These are phyloP conservation scores for Callopanchax toddi DNA, from an alignment of 2,113 vertebrate genomes.

Conservation along the genomic window DNA sequence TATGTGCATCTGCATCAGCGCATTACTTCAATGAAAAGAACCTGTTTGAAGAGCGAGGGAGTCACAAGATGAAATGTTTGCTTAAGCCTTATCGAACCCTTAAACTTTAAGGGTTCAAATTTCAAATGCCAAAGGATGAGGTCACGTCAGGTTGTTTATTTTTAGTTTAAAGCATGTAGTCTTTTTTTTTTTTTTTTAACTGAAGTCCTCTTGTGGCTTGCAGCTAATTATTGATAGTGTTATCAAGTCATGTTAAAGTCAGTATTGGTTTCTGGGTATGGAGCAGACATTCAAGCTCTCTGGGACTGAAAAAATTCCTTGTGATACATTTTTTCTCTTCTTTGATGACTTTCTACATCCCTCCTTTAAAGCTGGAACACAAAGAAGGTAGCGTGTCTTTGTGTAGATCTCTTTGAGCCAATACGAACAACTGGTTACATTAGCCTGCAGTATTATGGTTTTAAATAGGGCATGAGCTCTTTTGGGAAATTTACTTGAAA, in stretches of 20 bases:
- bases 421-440: slow-evolving; percentile 45
- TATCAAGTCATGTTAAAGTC: neutral
- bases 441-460: slow-evolving; percentile 51
- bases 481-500: slow-evolving; percentile 48
- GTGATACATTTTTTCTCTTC: slow-evolving; percentile 31
- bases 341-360: slow-evolving; percentile 27
- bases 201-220: neutral
- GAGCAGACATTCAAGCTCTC: slow-evolving; percentile 10
- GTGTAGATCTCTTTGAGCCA: slow-evolving; percentile 21
- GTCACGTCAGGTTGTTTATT: neutral
- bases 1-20: slow-evolving; percentile 41
- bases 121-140: slow-evolving; percentile 7
- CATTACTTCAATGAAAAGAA: slow-evolving; percentile 13
- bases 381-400: slow-evolving; percentile 34
- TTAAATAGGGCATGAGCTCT: slow-evolving; percentile 61
- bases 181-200: no score
- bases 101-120: slow-evolving; percentile 31
- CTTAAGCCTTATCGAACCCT: no score
- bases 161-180: slow-evolving; percentile 6
- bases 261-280: neutral
- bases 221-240: neutral
- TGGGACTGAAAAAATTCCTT: slow-evolving; percentile 23
- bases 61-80: slow-evolving; percentile 41
- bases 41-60: slow-evolving; percentile 25
- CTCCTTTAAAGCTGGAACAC: slow-evolving; percentile 13